These are phyloP conservation scores for Manis javanica DNA, from an alignment of 2,797 vertebrate genomes.

Conservation along the genomic window DNA sequence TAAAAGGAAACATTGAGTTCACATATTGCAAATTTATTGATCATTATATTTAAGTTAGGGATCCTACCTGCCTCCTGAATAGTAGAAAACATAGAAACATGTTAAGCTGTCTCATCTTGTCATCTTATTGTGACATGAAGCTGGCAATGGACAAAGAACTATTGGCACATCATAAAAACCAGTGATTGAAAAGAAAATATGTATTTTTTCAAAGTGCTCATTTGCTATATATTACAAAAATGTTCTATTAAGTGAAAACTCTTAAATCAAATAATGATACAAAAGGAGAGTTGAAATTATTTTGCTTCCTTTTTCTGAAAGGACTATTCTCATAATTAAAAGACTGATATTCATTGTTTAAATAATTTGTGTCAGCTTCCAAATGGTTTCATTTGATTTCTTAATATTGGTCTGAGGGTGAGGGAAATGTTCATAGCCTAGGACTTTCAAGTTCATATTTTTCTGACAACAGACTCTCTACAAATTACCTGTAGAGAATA, in stretches of 20 bases:
- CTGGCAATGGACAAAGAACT: neutral
- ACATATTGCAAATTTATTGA: neutral
- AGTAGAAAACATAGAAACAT: neutral
- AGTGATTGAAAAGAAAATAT: neutral
- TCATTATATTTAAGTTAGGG: slow-evolving; percentile 22
- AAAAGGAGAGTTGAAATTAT: neutral
- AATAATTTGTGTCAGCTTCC: neutral
- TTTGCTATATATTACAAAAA: neutral
- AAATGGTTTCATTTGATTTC: neutral
- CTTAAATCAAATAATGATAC: neutral
- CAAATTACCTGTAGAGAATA: neutral
- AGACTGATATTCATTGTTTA: neutral
- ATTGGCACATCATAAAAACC: neutral
- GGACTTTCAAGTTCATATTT: neutral
- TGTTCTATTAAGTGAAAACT: neutral
- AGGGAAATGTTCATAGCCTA: neutral
- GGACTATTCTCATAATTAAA: neutral
- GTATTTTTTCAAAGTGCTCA: neutral
- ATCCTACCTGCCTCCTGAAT: slow-evolving; percentile 18
- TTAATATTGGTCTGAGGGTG: neutral
- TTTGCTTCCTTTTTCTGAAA: slow-evolving; percentile 3
- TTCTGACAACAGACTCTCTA: neutral
- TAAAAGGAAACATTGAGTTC: neutral
- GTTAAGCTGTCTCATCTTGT: neutral
- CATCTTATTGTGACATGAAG: neutral